phyloP scores from a whole-genome alignment of 2,113 vertebrate species.

The Pedionomus torquatus region DNA sequence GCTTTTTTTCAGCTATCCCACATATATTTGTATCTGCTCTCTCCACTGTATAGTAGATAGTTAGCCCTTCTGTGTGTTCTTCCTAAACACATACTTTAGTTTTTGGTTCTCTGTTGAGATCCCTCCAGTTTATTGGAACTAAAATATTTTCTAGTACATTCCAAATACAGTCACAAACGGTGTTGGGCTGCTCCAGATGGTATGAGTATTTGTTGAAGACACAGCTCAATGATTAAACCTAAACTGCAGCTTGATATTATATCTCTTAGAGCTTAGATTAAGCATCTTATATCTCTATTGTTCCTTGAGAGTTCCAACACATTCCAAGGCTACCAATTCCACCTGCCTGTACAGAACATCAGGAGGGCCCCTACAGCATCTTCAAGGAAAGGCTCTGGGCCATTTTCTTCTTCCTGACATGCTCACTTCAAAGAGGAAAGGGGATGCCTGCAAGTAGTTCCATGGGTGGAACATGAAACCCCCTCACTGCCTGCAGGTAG shows the following conservation, averaged over 20 bases:
- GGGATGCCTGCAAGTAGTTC: not conserved
- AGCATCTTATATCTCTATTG: not conserved
- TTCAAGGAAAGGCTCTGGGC: conserved; percentile 7
- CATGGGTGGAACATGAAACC: not conserved
- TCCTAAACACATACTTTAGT: not conserved
- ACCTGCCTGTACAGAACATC: not conserved
- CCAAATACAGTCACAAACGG: not conserved
- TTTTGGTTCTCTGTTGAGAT: not conserved
- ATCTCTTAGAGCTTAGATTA: not conserved
- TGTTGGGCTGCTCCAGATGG: not conserved
- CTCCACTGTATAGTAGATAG: not conserved
- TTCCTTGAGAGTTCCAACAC: not conserved
- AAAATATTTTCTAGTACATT: not conserved
- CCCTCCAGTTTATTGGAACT: not conserved
- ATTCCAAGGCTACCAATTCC: not conserved
- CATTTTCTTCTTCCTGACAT: not conserved
- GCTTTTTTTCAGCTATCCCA: not conserved
- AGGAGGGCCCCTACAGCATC: not conserved
- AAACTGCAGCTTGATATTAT: not conserved
- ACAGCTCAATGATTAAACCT: not conserved
- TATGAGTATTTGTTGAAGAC: not conserved
- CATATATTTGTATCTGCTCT: not conserved
- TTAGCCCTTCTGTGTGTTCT: not conserved
- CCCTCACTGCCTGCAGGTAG: not conserved
- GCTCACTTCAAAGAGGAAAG: not conserved